Evolutionary conservation across 2,113 vertebrate species (phyloP).

Genomic region (Phyllostomus discolor): DNA sequence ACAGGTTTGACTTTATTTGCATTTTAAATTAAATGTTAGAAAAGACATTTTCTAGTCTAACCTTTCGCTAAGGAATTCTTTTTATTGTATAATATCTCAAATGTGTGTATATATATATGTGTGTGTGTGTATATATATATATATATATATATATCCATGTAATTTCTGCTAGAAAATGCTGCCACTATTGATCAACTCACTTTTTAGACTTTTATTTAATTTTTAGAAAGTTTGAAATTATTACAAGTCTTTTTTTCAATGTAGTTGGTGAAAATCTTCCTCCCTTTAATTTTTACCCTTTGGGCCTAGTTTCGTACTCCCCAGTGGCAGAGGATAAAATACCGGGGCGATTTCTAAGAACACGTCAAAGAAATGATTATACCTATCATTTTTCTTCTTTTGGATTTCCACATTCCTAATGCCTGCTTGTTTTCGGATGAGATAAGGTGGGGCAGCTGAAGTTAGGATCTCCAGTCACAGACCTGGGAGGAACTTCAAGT

Average conservation of each 20-base stretch:
- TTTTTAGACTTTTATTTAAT: slow-evolving; percentile 5
- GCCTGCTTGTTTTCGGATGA: not conserved
- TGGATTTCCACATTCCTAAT: not conserved
- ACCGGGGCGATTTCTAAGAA: not conserved
- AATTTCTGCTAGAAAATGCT: not conserved
- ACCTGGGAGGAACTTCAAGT: not conserved
- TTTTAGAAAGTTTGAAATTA: slow-evolving; percentile 6
- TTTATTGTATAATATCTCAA: not conserved
- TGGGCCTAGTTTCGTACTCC: not conserved
- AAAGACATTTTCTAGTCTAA: not conserved
- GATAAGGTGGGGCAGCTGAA: not conserved
- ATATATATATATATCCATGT: not conserved
- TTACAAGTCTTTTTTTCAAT: not conserved
- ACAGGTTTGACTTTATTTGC: slow-evolving; percentile 29
- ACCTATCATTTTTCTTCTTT: slow-evolving; percentile 5
- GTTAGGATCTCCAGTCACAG: not conserved
- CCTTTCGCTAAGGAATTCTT: slow-evolving; percentile 14
- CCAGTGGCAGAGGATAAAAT: not conserved
- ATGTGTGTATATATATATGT: not conserved
- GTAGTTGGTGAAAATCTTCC: not conserved
- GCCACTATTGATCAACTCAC: not conserved
- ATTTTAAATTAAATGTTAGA: not conserved
- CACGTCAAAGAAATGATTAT: not conserved
- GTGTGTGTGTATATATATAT: no score
- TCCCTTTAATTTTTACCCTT: not conserved